These are phyloP conservation scores for Carlito syrichta DNA, from an alignment of 2,113 vertebrate species.

Conservation along the genomic window DNA sequence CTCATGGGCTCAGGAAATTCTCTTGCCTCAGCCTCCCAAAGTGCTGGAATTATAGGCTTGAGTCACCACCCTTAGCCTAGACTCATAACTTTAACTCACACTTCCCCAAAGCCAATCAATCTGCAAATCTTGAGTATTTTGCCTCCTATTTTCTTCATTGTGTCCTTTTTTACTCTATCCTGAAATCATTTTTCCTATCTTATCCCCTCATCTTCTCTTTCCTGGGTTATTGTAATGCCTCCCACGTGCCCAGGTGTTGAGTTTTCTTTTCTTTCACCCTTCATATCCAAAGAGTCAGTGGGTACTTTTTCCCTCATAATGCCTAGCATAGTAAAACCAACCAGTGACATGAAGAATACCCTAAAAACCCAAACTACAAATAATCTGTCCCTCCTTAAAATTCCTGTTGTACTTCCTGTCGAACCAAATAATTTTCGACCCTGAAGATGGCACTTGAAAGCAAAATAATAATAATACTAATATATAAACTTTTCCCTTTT, in stretches of 20 bases:
- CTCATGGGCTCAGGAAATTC: no score
- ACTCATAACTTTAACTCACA: neutral
- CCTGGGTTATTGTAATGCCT: neutral
- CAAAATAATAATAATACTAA: no score
- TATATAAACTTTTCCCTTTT: neutral
- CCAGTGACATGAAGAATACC: neutral
- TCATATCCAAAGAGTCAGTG: neutral
- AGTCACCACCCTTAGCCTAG: no score
- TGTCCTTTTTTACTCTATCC: neutral
- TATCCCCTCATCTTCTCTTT: neutral
- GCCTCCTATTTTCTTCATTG: neutral
- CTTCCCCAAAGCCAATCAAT: neutral
- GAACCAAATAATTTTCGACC: neutral
- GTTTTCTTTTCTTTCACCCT: neutral
- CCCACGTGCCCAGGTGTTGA: neutral
- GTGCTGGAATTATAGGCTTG: no score
- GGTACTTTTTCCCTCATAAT: neutral
- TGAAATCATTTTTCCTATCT: neutral
- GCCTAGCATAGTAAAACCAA: neutral
- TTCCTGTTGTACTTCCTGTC: neutral
- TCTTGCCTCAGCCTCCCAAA: no score
- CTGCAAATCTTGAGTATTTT: neutral
- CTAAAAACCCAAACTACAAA: constrained; percentile 5
- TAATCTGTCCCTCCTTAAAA: neutral
- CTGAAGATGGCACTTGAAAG: neutral